Evolutionary conservation across 2,888 invertebrate genomes (phyloP), one percentile per base, ranked within the genome.

Genomic region (Athrips mouffetella): DNA sequence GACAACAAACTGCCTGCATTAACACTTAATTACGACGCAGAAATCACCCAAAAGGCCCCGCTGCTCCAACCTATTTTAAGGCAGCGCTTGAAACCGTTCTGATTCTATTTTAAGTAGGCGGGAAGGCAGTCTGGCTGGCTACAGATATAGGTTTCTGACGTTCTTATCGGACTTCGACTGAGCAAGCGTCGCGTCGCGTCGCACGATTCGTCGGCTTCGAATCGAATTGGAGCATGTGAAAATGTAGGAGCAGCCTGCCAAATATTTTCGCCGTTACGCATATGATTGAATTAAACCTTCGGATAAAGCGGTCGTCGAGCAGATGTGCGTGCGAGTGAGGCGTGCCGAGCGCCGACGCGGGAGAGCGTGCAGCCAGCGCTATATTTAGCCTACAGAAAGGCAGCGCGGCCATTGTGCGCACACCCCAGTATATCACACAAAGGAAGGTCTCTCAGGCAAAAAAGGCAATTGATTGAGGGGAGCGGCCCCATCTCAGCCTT

Each of bases 331-430:
- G 77, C 76, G 81, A 67, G 66, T 59, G 65, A 37, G 37, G 21
- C 37, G 37, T 11, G 37, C 27, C n/a, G n/a, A n/a, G 31, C 60
- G 68, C n/a, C 67, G 37, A 10, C 70, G 75, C 60, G 67, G 74
- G 75, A 79, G 78, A 73, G 72, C 66, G 16, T 68, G 67, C 70
- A 62, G n/a, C 37, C 70, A 61, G 62, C 62, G 76, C 82, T 88
- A 88, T 88, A 88, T 88, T 88, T 88, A 88, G 85, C 80, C 71
- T 74, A 77, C 77, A 76, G 73, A 80, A 87, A 87, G 86, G 83
- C 86, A 84, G 69, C 75, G 75, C 67, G 70, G 79, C 79, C 73
- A 81, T 85, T 84, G 84, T 81, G 73, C 46, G 67, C 76, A 62
- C 79, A 80, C 84, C 85, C 84, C 76, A 78, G 73, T 73, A 67